phyloP scores from a whole-genome alignment of 2,797 vertebrate species.

The Girardinus metallicus region DNA sequence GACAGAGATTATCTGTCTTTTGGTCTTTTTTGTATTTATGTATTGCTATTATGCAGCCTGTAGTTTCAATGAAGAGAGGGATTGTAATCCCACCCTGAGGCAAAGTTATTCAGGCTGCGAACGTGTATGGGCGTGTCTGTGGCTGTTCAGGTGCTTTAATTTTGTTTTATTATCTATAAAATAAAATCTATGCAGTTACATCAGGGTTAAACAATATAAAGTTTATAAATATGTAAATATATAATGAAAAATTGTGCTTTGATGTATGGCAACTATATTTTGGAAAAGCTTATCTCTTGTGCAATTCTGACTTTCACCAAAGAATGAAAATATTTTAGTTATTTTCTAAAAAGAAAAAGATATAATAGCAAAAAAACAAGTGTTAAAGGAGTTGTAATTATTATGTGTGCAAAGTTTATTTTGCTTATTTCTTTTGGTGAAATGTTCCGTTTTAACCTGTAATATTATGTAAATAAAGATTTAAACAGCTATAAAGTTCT shows the following conservation, averaged over 20 bases:
- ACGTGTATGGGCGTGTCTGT: constrained; percentile 14
- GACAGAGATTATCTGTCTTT: constrained; percentile 42
- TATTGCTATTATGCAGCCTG: constrained; percentile 48
- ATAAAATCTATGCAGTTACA: constrained; percentile 70
- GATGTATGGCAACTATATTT: constrained; percentile 46
- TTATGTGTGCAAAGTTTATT: constrained; percentile 63
- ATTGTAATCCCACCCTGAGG: constrained; percentile 70
- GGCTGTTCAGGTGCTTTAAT: constrained; percentile 33
- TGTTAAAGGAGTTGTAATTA: too few relatives aligned
- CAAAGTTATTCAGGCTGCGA: constrained; percentile 55
- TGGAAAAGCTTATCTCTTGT: constrained; percentile 27
- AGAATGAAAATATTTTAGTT: neutral
- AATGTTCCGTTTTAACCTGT: constrained; percentile 75
- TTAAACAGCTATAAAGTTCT: constrained; percentile 53
- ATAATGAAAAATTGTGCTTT: constrained; percentile 39
- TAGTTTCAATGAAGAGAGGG: constrained; percentile 71
- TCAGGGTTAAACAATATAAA: constrained; percentile 73
- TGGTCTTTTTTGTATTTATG: constrained; percentile 36
- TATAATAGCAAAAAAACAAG: constrained; percentile 19
- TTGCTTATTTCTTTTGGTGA: constrained; percentile 69
- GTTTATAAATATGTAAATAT: constrained; percentile 75
- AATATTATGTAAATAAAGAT: constrained; percentile 75
- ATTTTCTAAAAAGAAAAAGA: constrained; percentile 9
- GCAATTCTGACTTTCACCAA: too few relatives aligned
- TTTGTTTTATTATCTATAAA: constrained; percentile 61